Conservation (phyloP, 2,113 vertebrate genomes). For the Girardinichthys multiradiatus region DNA sequence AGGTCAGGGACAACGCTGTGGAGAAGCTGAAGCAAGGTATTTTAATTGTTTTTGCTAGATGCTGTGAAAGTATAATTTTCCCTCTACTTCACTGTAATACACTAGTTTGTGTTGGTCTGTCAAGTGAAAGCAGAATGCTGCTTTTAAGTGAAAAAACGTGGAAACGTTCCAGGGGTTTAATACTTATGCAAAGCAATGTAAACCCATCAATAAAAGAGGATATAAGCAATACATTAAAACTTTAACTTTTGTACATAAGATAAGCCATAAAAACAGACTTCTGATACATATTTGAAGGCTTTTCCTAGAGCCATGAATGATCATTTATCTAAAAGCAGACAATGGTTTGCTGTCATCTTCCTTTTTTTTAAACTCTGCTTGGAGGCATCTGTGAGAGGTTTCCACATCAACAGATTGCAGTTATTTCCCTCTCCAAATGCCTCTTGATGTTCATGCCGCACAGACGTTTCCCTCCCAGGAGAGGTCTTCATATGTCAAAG, state of each 20-base stretch:
- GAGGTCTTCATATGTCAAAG: conserved; percentile 52
- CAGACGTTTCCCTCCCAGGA: conserved; percentile 23
- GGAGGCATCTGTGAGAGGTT: conserved; percentile 17
- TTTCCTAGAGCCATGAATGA: neutral
- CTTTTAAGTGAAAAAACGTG: neutral
- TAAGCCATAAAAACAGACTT: neutral
- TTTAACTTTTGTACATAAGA: neutral
- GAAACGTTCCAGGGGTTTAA: neutral
- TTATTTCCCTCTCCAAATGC: conserved; percentile 20
- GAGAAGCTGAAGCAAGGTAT: no score
- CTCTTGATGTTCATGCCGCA: conserved; percentile 23
- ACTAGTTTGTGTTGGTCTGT: neutral
- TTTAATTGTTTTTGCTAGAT: no score
- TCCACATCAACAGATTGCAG: conserved; percentile 18
- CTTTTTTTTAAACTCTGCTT: neutral
- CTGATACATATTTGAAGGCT: conserved; percentile 11
- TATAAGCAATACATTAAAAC: neutral
- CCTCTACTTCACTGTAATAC: neutral
- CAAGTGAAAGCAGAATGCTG: neutral
- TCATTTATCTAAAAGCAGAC: neutral
- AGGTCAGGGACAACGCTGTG: no score
- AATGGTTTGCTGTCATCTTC: neutral
- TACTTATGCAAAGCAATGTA: neutral
- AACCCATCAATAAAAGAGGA: neutral
- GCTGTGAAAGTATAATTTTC: no score